Base-by-base conservation (phyloP, 2,113 vertebrate species). In the Scopus umbretta region DNA sequence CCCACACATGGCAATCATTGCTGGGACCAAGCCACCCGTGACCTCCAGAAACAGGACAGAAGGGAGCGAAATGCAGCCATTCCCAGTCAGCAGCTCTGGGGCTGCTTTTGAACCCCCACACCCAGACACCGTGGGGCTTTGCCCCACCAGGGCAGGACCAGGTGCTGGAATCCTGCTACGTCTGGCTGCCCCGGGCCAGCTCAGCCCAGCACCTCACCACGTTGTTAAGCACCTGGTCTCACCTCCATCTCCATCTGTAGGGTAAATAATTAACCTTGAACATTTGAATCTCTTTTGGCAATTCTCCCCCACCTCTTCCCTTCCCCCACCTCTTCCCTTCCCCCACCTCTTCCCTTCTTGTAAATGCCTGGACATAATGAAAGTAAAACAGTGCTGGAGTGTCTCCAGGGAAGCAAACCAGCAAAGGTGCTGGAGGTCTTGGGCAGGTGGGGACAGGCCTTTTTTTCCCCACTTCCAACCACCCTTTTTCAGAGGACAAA, bases 261-360 rank as follows among this genome's bases (percentile, higher is more conserved):
- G 3, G 34, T 90, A 94, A 91, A 97, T 92, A 42, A 96, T 96
- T 96, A 96, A 96, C 58, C 18, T 47, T 7, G 23, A 40, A 65
- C 3, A 3, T 23, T 5, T 22, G 38, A 23, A 67, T 3, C 11
- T 58, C 2, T 0, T 36, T 52, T 25, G 20, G 29, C 6, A 3
- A 3, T 79, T 49, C 18, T 30, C 2, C 18, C 25, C 56, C 43
- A 0, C 80, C 61, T 42, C 47, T 68, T 63, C 27, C 20, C 9
- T 61, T 79, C 62, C n/a, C n/a, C 56, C 43, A 0, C 80, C 61
- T 42, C 47, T 68, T 63, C 27, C 20, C 9, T 61, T 79, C 62
- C n/a, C n/a, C 56, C 43, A 0, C 80, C 61, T 42, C 47, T 68
- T 63, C 27, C 20, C 9, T 61, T 79, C 62, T 72, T 87, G 71